Percentiles rank a stretch among this genome's conserved stretches.
These are phyloP conservation scores for Conchocele bisecta DNA, from an alignment of 2,888 invertebrate species.

Conservation along the genomic window DNA sequence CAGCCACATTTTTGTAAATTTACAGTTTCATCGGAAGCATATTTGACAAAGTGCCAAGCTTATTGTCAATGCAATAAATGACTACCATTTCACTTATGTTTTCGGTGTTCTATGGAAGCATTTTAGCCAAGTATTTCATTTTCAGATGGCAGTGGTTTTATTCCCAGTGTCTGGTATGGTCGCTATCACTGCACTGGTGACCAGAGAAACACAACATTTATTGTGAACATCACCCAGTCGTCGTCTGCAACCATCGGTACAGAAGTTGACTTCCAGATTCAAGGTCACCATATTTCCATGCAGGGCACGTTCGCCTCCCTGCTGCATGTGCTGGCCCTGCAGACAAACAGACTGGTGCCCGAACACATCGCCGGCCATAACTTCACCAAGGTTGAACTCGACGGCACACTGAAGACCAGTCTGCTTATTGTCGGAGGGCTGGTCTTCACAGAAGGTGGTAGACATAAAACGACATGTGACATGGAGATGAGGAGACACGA, in stretches of 20 bases:
- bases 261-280: conserved; percentile 13
- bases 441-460: conserved; percentile 13
- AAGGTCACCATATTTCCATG: conserved; percentile 1
- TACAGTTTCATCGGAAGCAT: too few species aligned
- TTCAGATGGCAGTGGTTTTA: too few species aligned
- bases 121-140: too few species aligned
- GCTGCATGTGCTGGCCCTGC: conserved; percentile 18
- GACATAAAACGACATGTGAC: conserved; percentile 20
- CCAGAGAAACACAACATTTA: conserved; percentile 15
- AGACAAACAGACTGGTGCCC: conserved; percentile 6
- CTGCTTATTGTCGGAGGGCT: conserved; percentile 33
- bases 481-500: conserved; percentile 36
- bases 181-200: neutral
- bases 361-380: conserved; percentile 34
- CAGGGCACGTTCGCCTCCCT: conserved; percentile 29
- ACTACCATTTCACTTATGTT: too few species aligned
- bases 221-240: conserved; percentile 48
- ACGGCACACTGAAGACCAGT: conserved; percentile 18
- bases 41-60: too few species aligned
- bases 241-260: conserved; percentile 21
- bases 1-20: too few species aligned
- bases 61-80: too few species aligned
- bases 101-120: too few species aligned
- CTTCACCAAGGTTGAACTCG: conserved; percentile 39
- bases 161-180: neutral